These are phyloP conservation scores for Pherbina coryleti DNA, from an alignment of 2,888 invertebrate species.

Conservation along the genomic window DNA sequence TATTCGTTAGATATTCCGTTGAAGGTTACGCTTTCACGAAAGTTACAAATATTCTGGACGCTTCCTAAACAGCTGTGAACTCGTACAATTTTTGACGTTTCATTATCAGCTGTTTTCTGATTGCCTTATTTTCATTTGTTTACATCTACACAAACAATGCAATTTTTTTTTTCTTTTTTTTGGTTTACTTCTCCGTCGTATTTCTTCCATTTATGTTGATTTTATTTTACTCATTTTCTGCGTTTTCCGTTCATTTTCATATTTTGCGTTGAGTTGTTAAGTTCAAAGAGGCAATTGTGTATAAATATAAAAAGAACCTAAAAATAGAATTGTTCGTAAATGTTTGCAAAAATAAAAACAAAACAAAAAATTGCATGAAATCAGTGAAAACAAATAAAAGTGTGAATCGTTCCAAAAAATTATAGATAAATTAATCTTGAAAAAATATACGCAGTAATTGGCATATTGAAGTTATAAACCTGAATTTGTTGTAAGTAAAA, in stretches of 20 bases:
- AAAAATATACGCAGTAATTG: background rate
- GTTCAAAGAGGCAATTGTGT: background rate
- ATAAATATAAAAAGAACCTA: background rate
- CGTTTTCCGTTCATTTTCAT: slow-evolving; percentile 3
- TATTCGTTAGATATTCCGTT: too few relatives aligned
- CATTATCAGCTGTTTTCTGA: slow-evolving; percentile 33
- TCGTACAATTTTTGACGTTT: background rate
- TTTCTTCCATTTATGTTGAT: background rate
- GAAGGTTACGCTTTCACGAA: background rate
- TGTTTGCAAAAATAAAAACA: background rate
- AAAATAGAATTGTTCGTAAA: background rate
- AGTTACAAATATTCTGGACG: background rate
- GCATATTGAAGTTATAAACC: background rate
- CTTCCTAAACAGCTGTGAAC: background rate
- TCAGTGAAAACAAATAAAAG: background rate
- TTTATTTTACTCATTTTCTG: background rate
- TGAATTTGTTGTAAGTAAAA: too few relatives aligned
- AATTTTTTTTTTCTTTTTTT: background rate
- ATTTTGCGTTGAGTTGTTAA: slow-evolving; percentile 22
- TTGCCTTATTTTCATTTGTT: background rate
- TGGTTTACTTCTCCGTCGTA: background rate
- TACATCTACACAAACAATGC: background rate
- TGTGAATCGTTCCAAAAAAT: background rate
- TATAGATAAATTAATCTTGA: background rate
- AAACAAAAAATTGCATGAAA: background rate